Evolutionary conservation across 2,113 vertebrate genomes (phyloP).

Genomic region (Crotalus horridus): DNA sequence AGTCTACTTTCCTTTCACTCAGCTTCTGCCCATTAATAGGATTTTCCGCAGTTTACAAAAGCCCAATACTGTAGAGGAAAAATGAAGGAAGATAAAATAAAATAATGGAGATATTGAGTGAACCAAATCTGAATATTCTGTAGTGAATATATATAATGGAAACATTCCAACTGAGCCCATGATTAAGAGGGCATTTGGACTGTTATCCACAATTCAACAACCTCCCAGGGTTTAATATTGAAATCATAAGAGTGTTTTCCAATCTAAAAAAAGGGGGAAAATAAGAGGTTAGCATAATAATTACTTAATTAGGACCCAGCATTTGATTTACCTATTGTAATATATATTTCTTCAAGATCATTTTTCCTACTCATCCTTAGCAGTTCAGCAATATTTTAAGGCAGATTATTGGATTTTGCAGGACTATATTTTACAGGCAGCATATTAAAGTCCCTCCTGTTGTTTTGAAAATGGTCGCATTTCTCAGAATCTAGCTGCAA

Average conservation of each 20-base stretch:
- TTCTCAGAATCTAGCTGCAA: conserved; percentile 3
- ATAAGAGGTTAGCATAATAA: neutral
- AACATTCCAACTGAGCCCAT: neutral
- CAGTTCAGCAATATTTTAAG: neutral
- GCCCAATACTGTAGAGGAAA: neutral
- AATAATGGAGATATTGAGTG: neutral
- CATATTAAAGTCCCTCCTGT: neutral
- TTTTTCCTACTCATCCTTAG: neutral
- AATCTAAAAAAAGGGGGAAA: neutral
- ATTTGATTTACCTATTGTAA: neutral
- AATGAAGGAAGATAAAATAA: neutral
- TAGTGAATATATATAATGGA: neutral
- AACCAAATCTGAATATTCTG: neutral
- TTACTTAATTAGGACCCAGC: neutral
- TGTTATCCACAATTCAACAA: neutral
- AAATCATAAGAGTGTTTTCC: neutral
- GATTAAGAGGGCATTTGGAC: neutral
- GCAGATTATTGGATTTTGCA: neutral
- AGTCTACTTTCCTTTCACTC: neutral
- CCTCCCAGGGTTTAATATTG: neutral
- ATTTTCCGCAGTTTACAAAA: neutral
- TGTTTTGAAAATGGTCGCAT: neutral
- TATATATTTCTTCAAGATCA: neutral
- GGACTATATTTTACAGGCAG: neutral
- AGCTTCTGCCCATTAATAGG: neutral